Evolutionary conservation across 92 coral and sea anemone genomes (phyloP).

Genomic region (Paramuricea clavata): DNA sequence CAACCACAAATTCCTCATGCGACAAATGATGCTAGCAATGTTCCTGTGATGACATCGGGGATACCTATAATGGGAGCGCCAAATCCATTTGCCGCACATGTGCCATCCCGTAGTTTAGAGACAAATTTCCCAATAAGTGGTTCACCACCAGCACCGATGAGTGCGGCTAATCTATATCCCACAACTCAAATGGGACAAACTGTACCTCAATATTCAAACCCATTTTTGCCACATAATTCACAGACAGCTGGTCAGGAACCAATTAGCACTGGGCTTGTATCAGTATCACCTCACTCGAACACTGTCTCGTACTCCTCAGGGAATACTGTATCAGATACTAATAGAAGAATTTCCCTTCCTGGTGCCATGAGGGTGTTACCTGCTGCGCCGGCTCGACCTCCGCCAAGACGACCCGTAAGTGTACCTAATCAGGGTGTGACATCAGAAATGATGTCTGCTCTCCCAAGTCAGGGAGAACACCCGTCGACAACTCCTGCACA

Average conservation of each 20-base stretch:
- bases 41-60: constrained; percentile 4
- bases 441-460: background rate
- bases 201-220: background rate
- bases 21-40: constrained; percentile 1
- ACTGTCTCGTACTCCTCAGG: background rate
- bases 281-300: background rate
- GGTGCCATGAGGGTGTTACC: constrained; percentile 44
- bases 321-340: background rate
- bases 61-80: constrained; percentile 38
- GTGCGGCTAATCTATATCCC: no score
- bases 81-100: background rate
- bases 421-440: background rate
- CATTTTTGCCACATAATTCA: background rate
- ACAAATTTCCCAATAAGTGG: background rate
- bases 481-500: background rate
- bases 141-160: no score
- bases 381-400: background rate
- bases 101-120: background rate
- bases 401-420: constrained; percentile 31
- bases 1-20: constrained; percentile 6
- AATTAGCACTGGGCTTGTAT: background rate
- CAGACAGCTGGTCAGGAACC: background rate
- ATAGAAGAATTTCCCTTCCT: background rate
- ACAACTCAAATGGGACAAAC: background rate
- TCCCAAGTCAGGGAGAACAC: background rate